Evolutionary conservation across 64 coral and sea anemone genomes (phyloP).

Genomic region (Montipora foliosa): DNA sequence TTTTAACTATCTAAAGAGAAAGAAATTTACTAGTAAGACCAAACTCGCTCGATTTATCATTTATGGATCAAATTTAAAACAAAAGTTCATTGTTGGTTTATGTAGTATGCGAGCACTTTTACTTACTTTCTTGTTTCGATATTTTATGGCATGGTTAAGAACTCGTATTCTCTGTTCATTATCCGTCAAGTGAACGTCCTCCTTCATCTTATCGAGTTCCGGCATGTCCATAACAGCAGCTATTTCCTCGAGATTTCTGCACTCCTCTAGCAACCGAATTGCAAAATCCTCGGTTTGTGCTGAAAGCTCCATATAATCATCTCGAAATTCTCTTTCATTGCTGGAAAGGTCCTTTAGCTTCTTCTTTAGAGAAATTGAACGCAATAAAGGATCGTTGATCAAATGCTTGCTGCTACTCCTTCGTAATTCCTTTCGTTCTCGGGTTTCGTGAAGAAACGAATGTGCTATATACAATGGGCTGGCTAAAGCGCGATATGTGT

Average conservation of each 20-base stretch:
- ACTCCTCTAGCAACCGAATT: conserved; percentile 62
- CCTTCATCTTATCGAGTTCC: conserved; percentile 39
- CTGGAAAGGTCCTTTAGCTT: conserved; percentile 45
- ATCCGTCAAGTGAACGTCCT: neutral
- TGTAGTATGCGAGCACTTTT: neutral
- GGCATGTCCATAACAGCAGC: conserved; percentile 77
- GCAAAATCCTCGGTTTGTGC: conserved; percentile 81
- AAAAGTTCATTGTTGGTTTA: too few species aligned
- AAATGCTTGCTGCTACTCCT: neutral
- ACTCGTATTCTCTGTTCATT: conserved; percentile 45
- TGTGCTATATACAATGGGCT: conserved; percentile 80
- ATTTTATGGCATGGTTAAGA: conserved; percentile 87
- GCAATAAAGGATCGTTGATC: conserved; percentile 34
- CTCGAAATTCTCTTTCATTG: conserved; percentile 70
- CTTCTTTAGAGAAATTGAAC: conserved; percentile 39
- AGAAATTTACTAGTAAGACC: too few species aligned
- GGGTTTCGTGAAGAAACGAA: conserved; percentile 34
- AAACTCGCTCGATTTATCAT: too few species aligned
- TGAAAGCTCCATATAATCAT: conserved; percentile 58
- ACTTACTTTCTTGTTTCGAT: conserved; percentile 84
- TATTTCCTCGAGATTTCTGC: conserved; percentile 78
- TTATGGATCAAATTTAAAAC: too few species aligned
- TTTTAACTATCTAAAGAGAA: too few species aligned
- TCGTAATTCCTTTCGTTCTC: neutral
- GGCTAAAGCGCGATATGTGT: conserved; percentile 76